Conservation (phyloP, 1,140 invertebrate genomes). For the Onthophagus taurus region DNA sequence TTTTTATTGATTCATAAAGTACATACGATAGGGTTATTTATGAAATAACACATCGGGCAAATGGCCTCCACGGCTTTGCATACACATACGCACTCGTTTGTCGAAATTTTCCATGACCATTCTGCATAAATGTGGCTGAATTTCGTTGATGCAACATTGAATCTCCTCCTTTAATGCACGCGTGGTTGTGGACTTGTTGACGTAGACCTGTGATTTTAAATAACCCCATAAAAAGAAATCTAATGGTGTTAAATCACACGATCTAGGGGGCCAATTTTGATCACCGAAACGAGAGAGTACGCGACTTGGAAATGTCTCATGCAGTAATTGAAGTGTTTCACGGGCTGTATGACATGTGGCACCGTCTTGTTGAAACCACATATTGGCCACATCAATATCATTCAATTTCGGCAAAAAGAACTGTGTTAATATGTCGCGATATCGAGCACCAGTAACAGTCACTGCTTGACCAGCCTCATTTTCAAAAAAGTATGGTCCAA, state of each 20-base stretch:
- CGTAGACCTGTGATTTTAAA: slow-evolving; percentile 21
- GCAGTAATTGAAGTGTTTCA: slow-evolving; percentile 24
- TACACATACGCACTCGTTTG: slow-evolving; percentile 6
- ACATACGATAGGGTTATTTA: too few species aligned
- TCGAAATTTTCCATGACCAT: slow-evolving; percentile 8
- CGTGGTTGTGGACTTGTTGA: slow-evolving; percentile 21
- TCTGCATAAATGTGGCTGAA: slow-evolving; percentile 24
- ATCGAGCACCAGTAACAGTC: slow-evolving; percentile 29
- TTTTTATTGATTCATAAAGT: too few species aligned
- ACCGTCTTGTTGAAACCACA: slow-evolving; percentile 23
- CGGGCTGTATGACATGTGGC: slow-evolving; percentile 21
- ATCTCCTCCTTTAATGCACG: slow-evolving; percentile 21
- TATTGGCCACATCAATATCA: too few species aligned
- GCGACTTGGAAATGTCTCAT: slow-evolving; percentile 21
- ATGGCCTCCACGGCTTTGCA: not conserved
- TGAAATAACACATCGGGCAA: too few species aligned
- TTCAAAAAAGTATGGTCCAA: slow-evolving; percentile 8
- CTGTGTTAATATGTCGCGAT: slow-evolving; percentile 19
- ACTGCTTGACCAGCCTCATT: slow-evolving; percentile 29
- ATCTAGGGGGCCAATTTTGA: slow-evolving; percentile 21
- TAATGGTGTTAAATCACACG: slow-evolving; percentile 23
- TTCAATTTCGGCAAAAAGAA: slow-evolving; percentile 20
- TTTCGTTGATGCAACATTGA: slow-evolving; percentile 23
- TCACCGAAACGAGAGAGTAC: slow-evolving; percentile 24
- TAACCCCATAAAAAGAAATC: slow-evolving; percentile 20